Conservation (phyloP, 2,797 vertebrate genomes). For the Arctocebus calabarensis region DNA sequence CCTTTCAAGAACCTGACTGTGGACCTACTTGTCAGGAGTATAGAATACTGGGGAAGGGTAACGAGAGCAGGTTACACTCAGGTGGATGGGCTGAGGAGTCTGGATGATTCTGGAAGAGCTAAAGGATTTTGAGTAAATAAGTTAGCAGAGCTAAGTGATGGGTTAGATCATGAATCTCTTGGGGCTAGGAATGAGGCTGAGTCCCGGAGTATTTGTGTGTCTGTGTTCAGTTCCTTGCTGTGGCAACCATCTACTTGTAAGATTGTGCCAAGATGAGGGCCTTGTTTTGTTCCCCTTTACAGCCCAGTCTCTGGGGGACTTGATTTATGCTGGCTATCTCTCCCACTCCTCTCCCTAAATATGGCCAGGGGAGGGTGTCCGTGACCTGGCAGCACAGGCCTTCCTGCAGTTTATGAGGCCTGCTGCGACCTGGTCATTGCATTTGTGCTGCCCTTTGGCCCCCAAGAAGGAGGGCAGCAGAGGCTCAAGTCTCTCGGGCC, state of each 20-base stretch:
- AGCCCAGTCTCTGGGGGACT: not conserved
- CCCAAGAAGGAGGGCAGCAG: not conserved
- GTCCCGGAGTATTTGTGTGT: not conserved
- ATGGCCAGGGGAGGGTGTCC: not conserved
- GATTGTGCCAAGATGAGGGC: not conserved
- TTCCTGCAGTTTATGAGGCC: not conserved
- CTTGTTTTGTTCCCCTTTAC: not conserved
- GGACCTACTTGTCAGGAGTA: not conserved
- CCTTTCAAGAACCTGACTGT: not conserved
- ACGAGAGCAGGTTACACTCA: not conserved
- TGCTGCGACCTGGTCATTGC: not conserved
- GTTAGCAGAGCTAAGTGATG: not conserved
- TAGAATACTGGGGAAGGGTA: not conserved
- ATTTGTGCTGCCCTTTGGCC: not conserved
- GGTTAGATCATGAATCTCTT: not conserved
- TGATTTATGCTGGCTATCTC: not conserved
- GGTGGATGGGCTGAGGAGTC: not conserved
- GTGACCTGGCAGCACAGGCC: not conserved
- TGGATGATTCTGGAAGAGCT: not conserved
- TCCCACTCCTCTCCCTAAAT: not conserved
- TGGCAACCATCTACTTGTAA: not conserved
- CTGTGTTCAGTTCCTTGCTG: not conserved
- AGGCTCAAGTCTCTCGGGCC: not conserved
- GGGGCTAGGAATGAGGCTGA: not conserved
- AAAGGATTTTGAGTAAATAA: not conserved